These are phyloP conservation scores for Chloromyia formosa DNA, from an alignment of 2,888 invertebrate species.

Conservation along the genomic window DNA sequence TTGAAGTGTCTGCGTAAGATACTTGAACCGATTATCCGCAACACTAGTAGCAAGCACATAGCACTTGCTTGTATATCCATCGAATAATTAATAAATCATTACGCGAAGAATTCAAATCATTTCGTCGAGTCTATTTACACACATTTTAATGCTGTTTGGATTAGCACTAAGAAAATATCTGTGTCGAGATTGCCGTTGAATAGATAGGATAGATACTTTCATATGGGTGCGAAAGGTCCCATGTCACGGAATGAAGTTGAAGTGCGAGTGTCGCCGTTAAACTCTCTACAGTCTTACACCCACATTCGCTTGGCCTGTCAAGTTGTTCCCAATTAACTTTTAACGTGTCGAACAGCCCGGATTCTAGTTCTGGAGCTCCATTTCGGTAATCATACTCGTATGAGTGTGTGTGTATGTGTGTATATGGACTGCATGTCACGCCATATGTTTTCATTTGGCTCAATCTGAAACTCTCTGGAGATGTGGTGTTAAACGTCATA, in stretches of 20 bases:
- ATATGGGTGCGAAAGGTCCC: not conserved
- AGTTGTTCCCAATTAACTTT: conserved; percentile 42
- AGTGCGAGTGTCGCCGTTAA: not conserved
- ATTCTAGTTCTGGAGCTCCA: conserved; percentile 1
- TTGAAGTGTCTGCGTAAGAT: not conserved
- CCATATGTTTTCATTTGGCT: conserved; percentile 35
- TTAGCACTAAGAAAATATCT: conserved; percentile 34
- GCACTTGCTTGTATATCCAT: not conserved
- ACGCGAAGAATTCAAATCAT: conserved; percentile 1
- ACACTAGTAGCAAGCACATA: conserved; percentile 34
- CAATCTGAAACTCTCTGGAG: conserved; percentile 23
- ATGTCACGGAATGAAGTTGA: not conserved
- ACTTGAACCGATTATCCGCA: conserved; percentile 26
- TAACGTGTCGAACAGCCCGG: conserved; percentile 27
- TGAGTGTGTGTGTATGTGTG: not conserved
- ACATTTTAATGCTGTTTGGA: conserved; percentile 31
- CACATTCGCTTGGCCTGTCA: conserved; percentile 7
- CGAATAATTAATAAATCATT: conserved; percentile 39
- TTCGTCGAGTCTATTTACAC: conserved; percentile 34
- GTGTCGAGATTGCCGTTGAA: conserved; percentile 1
- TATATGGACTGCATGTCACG: conserved; percentile 13
- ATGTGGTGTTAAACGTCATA: conserved; percentile 38
- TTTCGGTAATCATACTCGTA: conserved; percentile 2
- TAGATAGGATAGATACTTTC: not conserved
- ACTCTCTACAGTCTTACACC: not conserved